Evolutionary conservation across 2,113 vertebrate species (phyloP), one percentile per base, ranked within the genome.

Genomic region (Caloenas nicobarica): DNA sequence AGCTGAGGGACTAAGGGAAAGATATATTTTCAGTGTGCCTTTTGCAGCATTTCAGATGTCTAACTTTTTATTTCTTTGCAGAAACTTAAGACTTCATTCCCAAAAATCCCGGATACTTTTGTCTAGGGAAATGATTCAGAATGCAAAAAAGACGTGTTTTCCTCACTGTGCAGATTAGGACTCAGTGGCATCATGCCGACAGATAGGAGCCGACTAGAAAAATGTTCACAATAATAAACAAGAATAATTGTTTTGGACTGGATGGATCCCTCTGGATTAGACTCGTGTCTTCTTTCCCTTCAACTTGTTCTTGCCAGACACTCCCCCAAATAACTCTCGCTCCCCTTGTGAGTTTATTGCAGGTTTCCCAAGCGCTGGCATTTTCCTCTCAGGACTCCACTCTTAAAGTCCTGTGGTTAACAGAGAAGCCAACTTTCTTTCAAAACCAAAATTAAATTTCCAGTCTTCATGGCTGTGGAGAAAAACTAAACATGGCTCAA

Each of bases 391-490:
- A 16, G 68, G 68, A 72, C 70, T 93, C 74, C 3, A 14, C 56
- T 72, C 11, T 18, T 56, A 15, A 58, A 64, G 12, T 5, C n/a
- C 53, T 56, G 61, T 10, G 86, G 89, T 94, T 71, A 33, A 62
- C 61, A 83, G 46, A 56, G 57, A 89, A 89, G 44, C 33, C 66
- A 86, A 57, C 40, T 89, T 60, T 50, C 85, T 65, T 89, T 79
- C 81, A 86, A 92, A 86, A 70, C 81, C 92, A 44, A 71, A 89
- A 66, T 89, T 82, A 83, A 89, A 80, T 92, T 94, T 91, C 92
- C 78, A 94, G 62, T 56, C 77, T 46, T 89, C 72, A 29, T 11
- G 68, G 92, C 66, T 83, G 77, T 0, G 3, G 81, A 86, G 65
- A 50, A 82, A 91, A 86, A 64, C 26, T 56, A 65, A 89, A 69